These are phyloP conservation scores for Trachelipus rathkii DNA, from an alignment of 1,140 invertebrate species.

Conservation along the genomic window DNA sequence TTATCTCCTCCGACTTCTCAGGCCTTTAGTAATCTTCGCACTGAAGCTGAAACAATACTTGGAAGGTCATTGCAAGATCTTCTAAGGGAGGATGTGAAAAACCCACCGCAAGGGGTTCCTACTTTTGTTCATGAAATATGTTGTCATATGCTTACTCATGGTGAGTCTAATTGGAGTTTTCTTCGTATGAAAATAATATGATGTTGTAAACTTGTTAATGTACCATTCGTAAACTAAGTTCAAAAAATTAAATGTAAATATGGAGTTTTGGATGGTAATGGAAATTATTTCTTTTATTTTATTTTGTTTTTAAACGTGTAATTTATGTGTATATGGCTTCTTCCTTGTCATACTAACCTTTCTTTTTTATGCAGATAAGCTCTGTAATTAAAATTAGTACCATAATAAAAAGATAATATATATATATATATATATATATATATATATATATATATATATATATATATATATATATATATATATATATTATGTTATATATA, in stretches of 20 bases:
- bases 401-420: not conserved
- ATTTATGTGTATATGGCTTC: no score
- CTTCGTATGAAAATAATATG: not conserved
- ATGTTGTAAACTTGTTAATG: no score
- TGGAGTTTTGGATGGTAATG: no score
- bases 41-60: not conserved
- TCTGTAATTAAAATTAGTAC: no score
- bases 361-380: no score
- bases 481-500: not conserved
- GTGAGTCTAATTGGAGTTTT: not conserved
- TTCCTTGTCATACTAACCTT: no score
- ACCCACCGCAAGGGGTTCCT: not conserved
- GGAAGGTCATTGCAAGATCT: not conserved
- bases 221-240: no score
- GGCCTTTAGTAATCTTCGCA: not conserved
- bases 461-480: not conserved
- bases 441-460: not conserved
- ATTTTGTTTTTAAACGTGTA: not conserved
- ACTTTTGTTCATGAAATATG: not conserved
- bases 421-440: not conserved
- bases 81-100: not conserved
- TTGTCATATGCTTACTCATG: constrained; percentile 10
- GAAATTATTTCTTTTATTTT: not conserved
- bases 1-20: not conserved
- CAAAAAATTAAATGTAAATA: no score